Percentiles rank a stretch among this genome's conserved stretches.
Conservation (phyloP, 2,797 vertebrate genomes). For the Pseudomugil gertrudae region DNA sequence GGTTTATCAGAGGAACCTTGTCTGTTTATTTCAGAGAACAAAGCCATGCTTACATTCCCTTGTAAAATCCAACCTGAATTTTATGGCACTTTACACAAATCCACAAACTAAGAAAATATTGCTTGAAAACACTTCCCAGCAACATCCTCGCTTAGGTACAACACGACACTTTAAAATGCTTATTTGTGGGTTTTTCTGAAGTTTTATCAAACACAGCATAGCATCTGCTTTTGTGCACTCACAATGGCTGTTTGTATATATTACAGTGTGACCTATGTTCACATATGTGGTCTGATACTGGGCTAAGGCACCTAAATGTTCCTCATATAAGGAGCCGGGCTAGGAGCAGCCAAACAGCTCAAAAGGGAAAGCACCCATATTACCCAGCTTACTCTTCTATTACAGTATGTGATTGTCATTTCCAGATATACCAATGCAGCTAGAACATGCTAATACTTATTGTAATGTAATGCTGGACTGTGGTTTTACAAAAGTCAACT, state of each 20-base stretch:
- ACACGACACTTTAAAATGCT: slow-evolving; percentile 47
- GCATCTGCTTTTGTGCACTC: slow-evolving; percentile 48
- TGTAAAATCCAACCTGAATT: slow-evolving; percentile 48
- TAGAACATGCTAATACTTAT: slow-evolving; percentile 25
- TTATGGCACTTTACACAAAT: slow-evolving; percentile 64
- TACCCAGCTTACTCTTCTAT: slow-evolving; percentile 50
- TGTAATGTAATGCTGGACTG: slow-evolving; percentile 13
- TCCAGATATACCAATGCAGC: slow-evolving; percentile 47
- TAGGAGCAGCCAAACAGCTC: slow-evolving; percentile 50
- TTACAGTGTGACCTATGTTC: slow-evolving; percentile 52
- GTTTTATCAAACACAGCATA: slow-evolving; percentile 48
- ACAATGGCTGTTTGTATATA: slow-evolving; percentile 63
- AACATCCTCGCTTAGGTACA: slow-evolving; percentile 40
- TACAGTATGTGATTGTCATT: slow-evolving; percentile 72
- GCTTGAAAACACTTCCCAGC: slow-evolving; percentile 41
- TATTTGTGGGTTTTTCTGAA: slow-evolving; percentile 13
- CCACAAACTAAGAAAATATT: slow-evolving; percentile 37
- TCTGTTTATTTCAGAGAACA: not conserved
- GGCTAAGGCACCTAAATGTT: slow-evolving; percentile 76
- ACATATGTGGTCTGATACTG: slow-evolving; percentile 50
- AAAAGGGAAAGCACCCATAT: slow-evolving; percentile 71
- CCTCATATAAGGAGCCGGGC: slow-evolving; percentile 57
- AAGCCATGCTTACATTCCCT: slow-evolving; percentile 23
- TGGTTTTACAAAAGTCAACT: slow-evolving; percentile 15
- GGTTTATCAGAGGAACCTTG: slow-evolving; percentile 40